Evolutionary conservation across 2,113 vertebrate genomes (phyloP), one percentile per base, ranked within the genome.

Genomic region (Elanus axillaris): DNA sequence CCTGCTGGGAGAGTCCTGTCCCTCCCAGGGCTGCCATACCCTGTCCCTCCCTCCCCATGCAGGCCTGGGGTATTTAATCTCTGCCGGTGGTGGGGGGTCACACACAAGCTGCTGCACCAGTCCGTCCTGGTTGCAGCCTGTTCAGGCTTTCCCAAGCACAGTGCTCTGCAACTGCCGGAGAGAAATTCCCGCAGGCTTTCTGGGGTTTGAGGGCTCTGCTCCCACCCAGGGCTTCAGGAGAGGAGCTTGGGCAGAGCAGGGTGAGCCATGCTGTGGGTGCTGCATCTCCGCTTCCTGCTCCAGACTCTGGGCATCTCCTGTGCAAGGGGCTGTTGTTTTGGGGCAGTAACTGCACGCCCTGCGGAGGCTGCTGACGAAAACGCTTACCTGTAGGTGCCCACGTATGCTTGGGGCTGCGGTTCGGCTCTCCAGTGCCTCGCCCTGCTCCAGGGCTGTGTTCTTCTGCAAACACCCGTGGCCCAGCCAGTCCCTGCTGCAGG

Each of bases 281-380:
- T n/a, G 3, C 1, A 0, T 60, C 60, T 72, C 52, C 2, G 3
- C 47, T 36, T 55, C 50, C 27, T 1, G 0, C 75, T 66, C 38
- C 1, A 1, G 38, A 32, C 59, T 47, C 40, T 47, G 0, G 0
- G 76, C 29, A 5, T 36, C 59, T 36, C 1, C 0, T 10, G 23
- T n/a, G 18, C 34, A 1, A 25, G 69, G 60, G 58, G 56, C 76
- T 73, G 84, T 32, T 90, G 53, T 83, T 92, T 42, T 9, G 76
- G 72, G 3, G 1, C 3, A 0, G 63, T 29, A 9, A 13, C 74
- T 62, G 58, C 4, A 1, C 1, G 6, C 19, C 8, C 53, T 20
- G 11, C 2, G 0, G 3, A 81, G 75, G 34, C 77, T 85, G 80
- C 88, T 95, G 95, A 64, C 2, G 3, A 59, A 59, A 47, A 47